Evolutionary conservation across 2,113 vertebrate genomes (phyloP).

Genomic region (Phocoena phocoena): DNA sequence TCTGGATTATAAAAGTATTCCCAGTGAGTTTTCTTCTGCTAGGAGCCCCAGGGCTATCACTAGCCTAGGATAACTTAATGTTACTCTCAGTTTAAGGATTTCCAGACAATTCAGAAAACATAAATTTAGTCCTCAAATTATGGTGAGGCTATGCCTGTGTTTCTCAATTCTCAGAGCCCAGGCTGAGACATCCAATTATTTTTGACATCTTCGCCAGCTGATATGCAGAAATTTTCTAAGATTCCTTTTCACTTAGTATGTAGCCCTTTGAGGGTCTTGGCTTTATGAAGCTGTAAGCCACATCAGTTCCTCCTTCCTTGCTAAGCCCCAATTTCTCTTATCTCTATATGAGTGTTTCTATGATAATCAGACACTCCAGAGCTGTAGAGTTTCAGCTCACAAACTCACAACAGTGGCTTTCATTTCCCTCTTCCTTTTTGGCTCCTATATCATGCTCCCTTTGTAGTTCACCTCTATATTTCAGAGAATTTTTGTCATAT

Average conservation of each 20-base stretch:
- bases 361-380: not conserved
- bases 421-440: not conserved
- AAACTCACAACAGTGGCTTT: not conserved
- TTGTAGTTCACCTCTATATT: not conserved
- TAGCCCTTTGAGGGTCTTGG: not conserved
- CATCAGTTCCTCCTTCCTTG: not conserved
- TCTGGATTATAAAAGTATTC: not conserved
- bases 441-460: not conserved
- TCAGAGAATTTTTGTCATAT: not conserved
- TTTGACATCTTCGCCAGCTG: not conserved
- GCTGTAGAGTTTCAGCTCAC: not conserved
- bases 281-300: not conserved
- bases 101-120: not conserved
- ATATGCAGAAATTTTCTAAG: not conserved
- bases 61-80: not conserved
- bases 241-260: not conserved
- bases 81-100: not conserved
- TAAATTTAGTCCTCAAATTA: not conserved
- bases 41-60: not conserved
- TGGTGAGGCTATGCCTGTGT: not conserved
- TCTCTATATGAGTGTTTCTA: not conserved
- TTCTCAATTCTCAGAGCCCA: not conserved
- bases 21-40: not conserved
- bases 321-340: not conserved
- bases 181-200: not conserved